Evolutionary conservation across 2,888 invertebrate species (phyloP).

Genomic region (Agonum fuliginosum): DNA sequence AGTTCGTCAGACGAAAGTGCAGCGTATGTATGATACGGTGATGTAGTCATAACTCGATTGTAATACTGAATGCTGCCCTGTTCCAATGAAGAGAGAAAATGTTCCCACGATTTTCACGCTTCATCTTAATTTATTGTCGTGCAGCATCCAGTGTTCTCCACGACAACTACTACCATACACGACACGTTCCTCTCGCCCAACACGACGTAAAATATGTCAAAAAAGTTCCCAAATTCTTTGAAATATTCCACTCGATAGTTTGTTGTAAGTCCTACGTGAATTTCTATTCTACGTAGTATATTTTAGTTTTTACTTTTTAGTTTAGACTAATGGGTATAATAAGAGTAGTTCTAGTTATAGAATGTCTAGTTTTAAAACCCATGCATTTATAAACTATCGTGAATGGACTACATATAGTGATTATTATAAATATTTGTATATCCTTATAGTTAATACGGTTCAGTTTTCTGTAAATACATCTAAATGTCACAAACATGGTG

Average conservation of each 20-base stretch:
- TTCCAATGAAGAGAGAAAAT: constrained; percentile 69
- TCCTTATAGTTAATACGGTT: constrained; percentile 45
- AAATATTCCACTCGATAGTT: not conserved
- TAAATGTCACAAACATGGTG: constrained; percentile 53
- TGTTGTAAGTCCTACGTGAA: not conserved
- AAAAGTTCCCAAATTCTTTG: constrained; percentile 54
- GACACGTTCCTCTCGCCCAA: not conserved
- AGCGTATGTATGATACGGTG: constrained; percentile 56
- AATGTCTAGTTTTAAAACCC: constrained; percentile 17
- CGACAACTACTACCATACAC: constrained; percentile 50
- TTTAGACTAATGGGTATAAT: constrained; percentile 9
- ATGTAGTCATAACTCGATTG: constrained; percentile 16
- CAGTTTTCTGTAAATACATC: constrained; percentile 56
- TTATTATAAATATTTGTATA: constrained; percentile 45
- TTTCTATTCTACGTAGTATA: not conserved
- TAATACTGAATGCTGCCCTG: constrained; percentile 30
- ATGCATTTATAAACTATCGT: constrained; percentile 46
- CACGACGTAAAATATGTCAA: constrained; percentile 9
- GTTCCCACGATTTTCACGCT: constrained; percentile 71
- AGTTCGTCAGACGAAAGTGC: not conserved
- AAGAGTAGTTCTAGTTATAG: not conserved
- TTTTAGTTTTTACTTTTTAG: not conserved
- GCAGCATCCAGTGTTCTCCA: constrained; percentile 33
- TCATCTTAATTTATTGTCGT: not conserved
- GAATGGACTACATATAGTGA: constrained; percentile 47